These are phyloP conservation scores for Apamea sordens DNA, from an alignment of 2,888 invertebrate genomes.

Conservation along the genomic window DNA sequence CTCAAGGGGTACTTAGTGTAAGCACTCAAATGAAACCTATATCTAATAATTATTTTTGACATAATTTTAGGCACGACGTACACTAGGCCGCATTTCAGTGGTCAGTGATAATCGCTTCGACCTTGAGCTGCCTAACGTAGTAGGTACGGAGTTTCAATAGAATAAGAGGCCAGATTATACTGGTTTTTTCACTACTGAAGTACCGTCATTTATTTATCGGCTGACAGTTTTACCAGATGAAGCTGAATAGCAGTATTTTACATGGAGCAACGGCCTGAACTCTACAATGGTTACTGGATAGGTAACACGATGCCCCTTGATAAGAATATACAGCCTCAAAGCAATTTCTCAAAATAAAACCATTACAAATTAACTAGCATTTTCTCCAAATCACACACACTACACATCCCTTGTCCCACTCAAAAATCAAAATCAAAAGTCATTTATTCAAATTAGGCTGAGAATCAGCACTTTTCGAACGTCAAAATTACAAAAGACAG, in stretches of 20 bases:
- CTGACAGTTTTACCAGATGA: background rate
- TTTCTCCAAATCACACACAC: background rate
- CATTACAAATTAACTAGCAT: background rate
- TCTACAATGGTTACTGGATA: background rate
- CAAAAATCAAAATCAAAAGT: too few species aligned
- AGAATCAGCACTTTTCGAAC: too few species aligned
- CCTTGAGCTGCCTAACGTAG: background rate
- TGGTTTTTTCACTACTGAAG: too few species aligned
- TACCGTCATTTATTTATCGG: background rate
- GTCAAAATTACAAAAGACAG: too few species aligned
- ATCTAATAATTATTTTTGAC: background rate
- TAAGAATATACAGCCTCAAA: background rate
- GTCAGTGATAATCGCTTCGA: background rate
- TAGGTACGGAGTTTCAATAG: background rate
- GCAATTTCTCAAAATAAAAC: too few species aligned
- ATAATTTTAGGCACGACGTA: background rate
- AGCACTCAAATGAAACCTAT: too few species aligned
- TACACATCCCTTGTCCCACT: conserved; percentile 10
- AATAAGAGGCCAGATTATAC: too few species aligned
- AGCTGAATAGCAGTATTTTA: background rate
- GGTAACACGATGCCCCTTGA: background rate
- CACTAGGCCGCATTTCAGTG: background rate
- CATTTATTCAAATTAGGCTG: too few species aligned
- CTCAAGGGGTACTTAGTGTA: too few species aligned
- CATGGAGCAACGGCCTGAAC: background rate